Evolutionary conservation across 2,113 vertebrate species (phyloP).

Genomic region (Arvicanthis niloticus): DNA sequence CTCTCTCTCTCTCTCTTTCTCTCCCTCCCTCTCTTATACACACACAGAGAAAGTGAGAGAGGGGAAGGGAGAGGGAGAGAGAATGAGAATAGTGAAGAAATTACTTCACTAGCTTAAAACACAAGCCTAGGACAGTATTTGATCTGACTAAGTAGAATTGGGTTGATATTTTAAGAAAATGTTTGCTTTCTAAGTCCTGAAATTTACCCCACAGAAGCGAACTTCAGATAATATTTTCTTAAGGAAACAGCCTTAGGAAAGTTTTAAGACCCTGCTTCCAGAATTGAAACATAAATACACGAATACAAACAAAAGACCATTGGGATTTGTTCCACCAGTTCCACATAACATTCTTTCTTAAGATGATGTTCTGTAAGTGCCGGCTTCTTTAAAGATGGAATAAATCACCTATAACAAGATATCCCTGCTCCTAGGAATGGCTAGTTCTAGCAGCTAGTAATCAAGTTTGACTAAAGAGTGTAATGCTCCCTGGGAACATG

Average conservation of each 20-base stretch:
- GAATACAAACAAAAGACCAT: not conserved
- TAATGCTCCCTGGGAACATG: too few relatives aligned
- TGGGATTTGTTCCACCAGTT: not conserved
- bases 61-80: too few relatives aligned
- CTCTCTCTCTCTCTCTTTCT: not conserved
- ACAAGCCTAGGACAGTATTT: not conserved
- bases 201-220: not conserved
- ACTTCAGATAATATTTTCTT: constrained; percentile 27
- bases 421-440: not conserved
- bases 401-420: not conserved
- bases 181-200: constrained; percentile 21
- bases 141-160: constrained; percentile 11
- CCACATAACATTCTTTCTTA: not conserved
- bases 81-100: not conserved
- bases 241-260: constrained; percentile 41
- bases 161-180: constrained; percentile 50
- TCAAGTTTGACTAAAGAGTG: not conserved
- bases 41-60: not conserved
- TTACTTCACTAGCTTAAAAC: not conserved
- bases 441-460: not conserved
- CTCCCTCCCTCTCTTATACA: too few relatives aligned
- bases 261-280: constrained; percentile 15
- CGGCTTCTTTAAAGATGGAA: not conserved
- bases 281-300: constrained; percentile 23
- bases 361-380: not conserved